A percentile compares a stretch with the other conserved stretches of the same genome.
These are phyloP conservation scores for Schizopygopsis malacanthus DNA, from an alignment of 2,797 vertebrate species.

Conservation along the genomic window DNA sequence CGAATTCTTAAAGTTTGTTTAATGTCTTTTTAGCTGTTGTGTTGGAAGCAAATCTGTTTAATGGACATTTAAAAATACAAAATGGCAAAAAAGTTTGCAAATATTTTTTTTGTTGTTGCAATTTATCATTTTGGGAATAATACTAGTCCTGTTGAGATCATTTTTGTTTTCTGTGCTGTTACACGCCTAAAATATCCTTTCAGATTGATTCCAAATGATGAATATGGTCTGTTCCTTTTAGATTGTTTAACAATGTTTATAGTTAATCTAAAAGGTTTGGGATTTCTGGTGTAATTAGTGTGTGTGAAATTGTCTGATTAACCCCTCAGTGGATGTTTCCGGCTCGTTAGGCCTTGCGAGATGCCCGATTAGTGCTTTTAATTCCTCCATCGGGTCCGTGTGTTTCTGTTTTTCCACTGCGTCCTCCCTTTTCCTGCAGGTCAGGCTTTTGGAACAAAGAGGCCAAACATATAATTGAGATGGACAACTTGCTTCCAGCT, in stretches of 20 bases:
- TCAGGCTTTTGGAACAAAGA: conserved; percentile 31
- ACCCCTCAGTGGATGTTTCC: conserved; percentile 40
- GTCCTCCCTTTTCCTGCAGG: conserved; percentile 6
- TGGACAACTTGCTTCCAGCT: conserved; percentile 41
- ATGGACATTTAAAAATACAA: neutral
- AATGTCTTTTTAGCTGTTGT: neutral
- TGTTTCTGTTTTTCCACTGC: neutral
- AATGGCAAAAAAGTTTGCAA: too few species aligned
- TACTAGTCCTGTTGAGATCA: neutral
- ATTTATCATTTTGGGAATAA: too few species aligned
- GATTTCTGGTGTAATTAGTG: neutral
- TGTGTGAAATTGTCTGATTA: conserved; percentile 5
- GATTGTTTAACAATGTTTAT: neutral
- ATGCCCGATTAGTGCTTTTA: conserved; percentile 49
- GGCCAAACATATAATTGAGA: conserved; percentile 26
- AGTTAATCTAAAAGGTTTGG: neutral
- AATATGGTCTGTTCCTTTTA: neutral
- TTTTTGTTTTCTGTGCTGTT: neutral
- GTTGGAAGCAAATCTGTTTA: neutral
- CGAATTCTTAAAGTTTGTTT: neutral
- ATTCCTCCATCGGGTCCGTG: conserved; percentile 5
- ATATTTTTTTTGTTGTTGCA: neutral
- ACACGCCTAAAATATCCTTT: too few species aligned
- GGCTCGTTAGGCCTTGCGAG: conserved; percentile 49
- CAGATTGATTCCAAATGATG: neutral